These are phyloP conservation scores for Agonum fuliginosum DNA, from an alignment of 2,888 invertebrate genomes.

Conservation along the genomic window DNA sequence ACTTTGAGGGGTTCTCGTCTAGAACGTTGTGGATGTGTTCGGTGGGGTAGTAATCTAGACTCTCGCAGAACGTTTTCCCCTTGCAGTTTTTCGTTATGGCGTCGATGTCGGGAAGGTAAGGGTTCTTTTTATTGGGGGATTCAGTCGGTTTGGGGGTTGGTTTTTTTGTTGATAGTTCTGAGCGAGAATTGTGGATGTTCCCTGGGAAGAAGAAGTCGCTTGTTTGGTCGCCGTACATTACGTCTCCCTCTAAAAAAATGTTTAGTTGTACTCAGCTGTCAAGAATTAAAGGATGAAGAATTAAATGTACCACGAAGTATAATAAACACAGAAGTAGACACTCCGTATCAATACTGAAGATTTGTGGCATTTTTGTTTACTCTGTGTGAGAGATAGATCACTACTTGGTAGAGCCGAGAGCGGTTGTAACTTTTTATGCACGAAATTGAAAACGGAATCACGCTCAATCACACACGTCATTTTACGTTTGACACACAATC, in stretches of 20 bases:
- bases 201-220: constrained; percentile 53
- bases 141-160: background rate
- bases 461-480: too few relatives aligned
- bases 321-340: too few relatives aligned
- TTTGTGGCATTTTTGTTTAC: too few relatives aligned
- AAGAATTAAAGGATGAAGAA: background rate
- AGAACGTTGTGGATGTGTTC: constrained; percentile 68
- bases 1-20: constrained; percentile 66
- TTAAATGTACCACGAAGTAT: too few relatives aligned
- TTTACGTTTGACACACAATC: too few relatives aligned
- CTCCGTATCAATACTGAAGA: too few relatives aligned
- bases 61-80: constrained; percentile 72
- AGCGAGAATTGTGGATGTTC: background rate
- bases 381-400: too few relatives aligned
- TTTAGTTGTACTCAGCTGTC: too few relatives aligned
- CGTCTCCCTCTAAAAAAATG: background rate
- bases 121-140: background rate
- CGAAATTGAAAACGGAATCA: too few relatives aligned
- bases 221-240: constrained; percentile 45
- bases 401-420: too few relatives aligned
- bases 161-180: background rate
- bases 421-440: too few relatives aligned
- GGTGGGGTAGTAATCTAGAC: constrained; percentile 72
- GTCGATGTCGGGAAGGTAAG: constrained; percentile 61
- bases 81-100: constrained; percentile 52